Conservation (phyloP, 1,140 invertebrate genomes). For the Agraylea sexmaculata region DNA sequence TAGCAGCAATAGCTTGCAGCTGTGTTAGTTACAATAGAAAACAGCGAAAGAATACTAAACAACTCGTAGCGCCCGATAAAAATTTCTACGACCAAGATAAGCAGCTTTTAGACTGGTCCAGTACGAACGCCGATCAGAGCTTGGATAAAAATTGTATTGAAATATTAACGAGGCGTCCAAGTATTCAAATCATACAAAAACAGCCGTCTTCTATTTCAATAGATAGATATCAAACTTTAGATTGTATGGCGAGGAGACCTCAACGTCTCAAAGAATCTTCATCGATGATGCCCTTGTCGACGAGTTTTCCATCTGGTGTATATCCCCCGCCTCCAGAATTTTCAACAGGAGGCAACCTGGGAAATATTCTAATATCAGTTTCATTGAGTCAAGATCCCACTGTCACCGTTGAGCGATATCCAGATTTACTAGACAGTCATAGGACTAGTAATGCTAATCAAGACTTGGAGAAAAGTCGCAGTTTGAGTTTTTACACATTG, state of each 20-base stretch:
- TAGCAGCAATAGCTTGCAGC: conserved; percentile 25
- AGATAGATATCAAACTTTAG: conserved; percentile 13
- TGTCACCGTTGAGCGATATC: conserved; percentile 32
- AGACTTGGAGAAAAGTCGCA: conserved; percentile 19
- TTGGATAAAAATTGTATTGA: conserved; percentile 17
- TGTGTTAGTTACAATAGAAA: conserved; percentile 32
- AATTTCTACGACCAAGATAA: conserved; percentile 79
- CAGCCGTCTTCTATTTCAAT: conserved; percentile 19
- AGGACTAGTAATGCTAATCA: conserved; percentile 17
- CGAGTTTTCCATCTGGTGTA: conserved; percentile 20
- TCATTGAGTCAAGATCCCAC: conserved; percentile 21
- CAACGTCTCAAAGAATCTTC: conserved; percentile 8
- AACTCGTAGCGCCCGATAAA: conserved; percentile 47
- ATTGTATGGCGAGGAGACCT: conserved; percentile 8
- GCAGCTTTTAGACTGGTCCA: conserved; percentile 58
- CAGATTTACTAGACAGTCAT: conserved; percentile 28
- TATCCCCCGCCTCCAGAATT: conserved; percentile 38
- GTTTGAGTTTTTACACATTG: conserved; percentile 8
- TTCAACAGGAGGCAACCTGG: conserved; percentile 25
- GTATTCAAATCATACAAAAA: conserved; percentile 27
- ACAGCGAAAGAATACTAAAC: conserved; percentile 34
- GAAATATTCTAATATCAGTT: conserved; percentile 40
- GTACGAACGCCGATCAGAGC: conserved; percentile 14
- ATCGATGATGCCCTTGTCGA: conserved; percentile 10
- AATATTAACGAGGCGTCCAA: conserved; percentile 8